A percentile compares a stretch with the other conserved stretches of the same genome.
These are phyloP conservation scores for Otus sunia DNA, from an alignment of 2,113 vertebrate genomes.

Conservation along the genomic window DNA sequence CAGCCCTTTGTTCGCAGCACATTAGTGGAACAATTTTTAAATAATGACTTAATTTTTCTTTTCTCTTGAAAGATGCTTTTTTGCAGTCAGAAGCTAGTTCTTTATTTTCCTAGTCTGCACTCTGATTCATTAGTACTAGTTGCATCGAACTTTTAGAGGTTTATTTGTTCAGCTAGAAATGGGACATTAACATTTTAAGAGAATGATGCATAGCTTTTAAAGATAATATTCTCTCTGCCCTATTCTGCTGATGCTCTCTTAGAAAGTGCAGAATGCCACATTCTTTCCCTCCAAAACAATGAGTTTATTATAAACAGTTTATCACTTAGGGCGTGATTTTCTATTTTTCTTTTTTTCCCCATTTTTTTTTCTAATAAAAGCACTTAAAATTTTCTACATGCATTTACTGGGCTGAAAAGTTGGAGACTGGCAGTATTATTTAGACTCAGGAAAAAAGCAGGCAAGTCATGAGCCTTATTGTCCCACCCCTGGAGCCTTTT, in stretches of 20 bases:
- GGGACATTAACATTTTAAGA: constrained; percentile 76
- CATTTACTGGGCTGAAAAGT: not conserved
- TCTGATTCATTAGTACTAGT: constrained; percentile 69
- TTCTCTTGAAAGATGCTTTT: constrained; percentile 55
- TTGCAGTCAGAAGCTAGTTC: constrained; percentile 4
- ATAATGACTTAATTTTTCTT: constrained; percentile 70
- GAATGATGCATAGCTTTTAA: constrained; percentile 68
- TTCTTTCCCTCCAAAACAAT: constrained; percentile 37
- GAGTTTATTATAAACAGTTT: constrained; percentile 55
- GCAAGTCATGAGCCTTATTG: fast-evolving
- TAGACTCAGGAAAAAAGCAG: not conserved
- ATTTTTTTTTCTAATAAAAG: not conserved
- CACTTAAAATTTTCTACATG: not conserved
- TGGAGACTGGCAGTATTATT: not conserved
- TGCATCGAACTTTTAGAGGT: constrained; percentile 57
- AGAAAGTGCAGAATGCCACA: constrained; percentile 34
- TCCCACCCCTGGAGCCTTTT: not conserved
- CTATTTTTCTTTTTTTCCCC: not conserved
- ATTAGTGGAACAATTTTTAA: constrained; percentile 72
- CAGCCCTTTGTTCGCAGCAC: constrained; percentile 51
- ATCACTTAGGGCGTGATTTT: constrained; percentile 22
- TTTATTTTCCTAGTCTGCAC: constrained; percentile 58
- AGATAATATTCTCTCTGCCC: constrained; percentile 65
- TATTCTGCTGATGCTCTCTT: constrained; percentile 33
- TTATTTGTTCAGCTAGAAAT: constrained; percentile 74